Conservation (phyloP, 2,888 invertebrate genomes). For the Cosmorhoe ocellata region DNA sequence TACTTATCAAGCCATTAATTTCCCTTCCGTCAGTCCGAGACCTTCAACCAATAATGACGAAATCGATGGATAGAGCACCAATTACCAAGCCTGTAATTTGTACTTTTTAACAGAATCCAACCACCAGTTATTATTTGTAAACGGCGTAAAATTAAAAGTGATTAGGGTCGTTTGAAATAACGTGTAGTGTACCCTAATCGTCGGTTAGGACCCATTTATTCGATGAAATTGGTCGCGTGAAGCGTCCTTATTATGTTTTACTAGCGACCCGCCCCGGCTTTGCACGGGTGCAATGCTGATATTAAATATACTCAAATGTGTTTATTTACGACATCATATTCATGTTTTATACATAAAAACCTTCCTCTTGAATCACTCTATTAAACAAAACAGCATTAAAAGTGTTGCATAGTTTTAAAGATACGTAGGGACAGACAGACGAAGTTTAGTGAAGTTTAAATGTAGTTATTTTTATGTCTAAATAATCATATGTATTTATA, state of each 20-base stretch:
- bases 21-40: constrained; percentile 2
- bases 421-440: too few relatives aligned
- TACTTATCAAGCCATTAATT: constrained; percentile 3
- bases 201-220: constrained; percentile 30
- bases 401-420: too few relatives aligned
- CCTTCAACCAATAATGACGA: constrained; percentile 20
- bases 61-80: constrained; percentile 24
- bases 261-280: too few relatives aligned
- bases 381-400: too few relatives aligned
- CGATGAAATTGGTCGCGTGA: constrained; percentile 31
- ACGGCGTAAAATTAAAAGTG: constrained; percentile 35
- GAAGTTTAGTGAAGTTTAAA: too few relatives aligned
- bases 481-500: too few relatives aligned
- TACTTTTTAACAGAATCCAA: constrained; percentile 27
- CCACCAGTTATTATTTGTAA: constrained; percentile 37
- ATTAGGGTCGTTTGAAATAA: constrained; percentile 38
- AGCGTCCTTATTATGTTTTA: constrained; percentile 16
- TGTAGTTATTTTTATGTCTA: too few relatives aligned
- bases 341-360: too few relatives aligned
- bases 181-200: constrained; percentile 36
- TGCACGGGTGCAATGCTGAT: too few relatives aligned
- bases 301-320: too few relatives aligned
- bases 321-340: too few relatives aligned
- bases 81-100: constrained; percentile 28
- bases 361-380: too few relatives aligned